Percentiles rank a stretch among this genome's conserved stretches.
Conservation (phyloP, 2,888 invertebrate genomes). For the Aporophyla lueneburgensis region DNA sequence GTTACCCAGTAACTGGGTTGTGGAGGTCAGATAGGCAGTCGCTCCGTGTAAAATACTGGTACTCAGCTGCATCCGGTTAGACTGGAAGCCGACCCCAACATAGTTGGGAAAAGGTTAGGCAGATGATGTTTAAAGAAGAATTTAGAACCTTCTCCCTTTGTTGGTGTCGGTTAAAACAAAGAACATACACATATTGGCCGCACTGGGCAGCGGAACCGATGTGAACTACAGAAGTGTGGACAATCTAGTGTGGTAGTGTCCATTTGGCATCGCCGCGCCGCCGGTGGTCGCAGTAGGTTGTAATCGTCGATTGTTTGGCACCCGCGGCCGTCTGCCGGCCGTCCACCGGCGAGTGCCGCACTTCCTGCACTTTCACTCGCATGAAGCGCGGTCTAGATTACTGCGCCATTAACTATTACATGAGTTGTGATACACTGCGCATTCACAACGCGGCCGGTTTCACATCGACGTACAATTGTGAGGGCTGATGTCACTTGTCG, state of each 20-base stretch:
- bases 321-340: slow-evolving; percentile 32
- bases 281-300: not conserved
- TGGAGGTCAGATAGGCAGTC: too few relatives aligned
- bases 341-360: slow-evolving; percentile 62
- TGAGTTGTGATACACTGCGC: slow-evolving; percentile 40
- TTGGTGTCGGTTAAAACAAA: not conserved
- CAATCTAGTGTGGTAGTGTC: not conserved
- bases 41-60: too few relatives aligned
- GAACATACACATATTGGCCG: not conserved
- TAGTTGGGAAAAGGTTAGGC: too few relatives aligned
- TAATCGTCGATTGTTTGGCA: slow-evolving; percentile 6
- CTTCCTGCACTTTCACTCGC: slow-evolving; percentile 76
- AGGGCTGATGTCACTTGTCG: slow-evolving; percentile 40
- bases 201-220: not conserved
- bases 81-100: too few relatives aligned
- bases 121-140: not conserved
- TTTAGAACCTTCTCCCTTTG: not conserved
- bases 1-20: too few relatives aligned
- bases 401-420: slow-evolving; percentile 55
- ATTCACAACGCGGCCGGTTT: slow-evolving; percentile 37
- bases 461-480: slow-evolving; percentile 44
- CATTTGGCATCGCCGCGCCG: not conserved
- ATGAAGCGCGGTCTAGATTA: slow-evolving; percentile 67
- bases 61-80: too few relatives aligned
- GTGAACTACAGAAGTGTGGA: not conserved